Conservation (phyloP, 2,888 invertebrate species). For the Campoletis raptor region DNA sequence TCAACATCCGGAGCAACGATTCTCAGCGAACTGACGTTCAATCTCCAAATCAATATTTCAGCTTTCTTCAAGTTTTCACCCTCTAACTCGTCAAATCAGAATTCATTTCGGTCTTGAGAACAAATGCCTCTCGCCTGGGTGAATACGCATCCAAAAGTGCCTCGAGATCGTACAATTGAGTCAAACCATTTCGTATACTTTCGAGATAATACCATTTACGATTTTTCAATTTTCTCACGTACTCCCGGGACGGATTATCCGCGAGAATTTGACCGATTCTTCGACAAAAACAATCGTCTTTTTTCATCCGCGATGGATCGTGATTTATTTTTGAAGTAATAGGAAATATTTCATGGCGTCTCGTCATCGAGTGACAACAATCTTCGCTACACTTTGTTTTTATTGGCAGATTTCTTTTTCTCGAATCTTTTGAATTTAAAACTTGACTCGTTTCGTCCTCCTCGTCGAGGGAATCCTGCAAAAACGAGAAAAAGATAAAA, state of each 20-base stretch:
- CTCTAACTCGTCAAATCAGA: not conserved
- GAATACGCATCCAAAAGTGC: constrained; percentile 83
- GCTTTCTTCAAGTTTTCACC: not conserved
- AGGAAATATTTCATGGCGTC: constrained; percentile 74
- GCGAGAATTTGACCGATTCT: constrained; percentile 73
- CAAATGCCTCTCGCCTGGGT: constrained; percentile 58
- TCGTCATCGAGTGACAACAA: constrained; percentile 12
- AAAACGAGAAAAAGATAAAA: constrained; percentile 13
- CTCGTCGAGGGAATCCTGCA: constrained; percentile 24
- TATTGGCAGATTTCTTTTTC: not conserved
- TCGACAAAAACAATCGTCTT: constrained; percentile 27
- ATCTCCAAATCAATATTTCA: constrained; percentile 9
- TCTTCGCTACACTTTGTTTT: constrained; percentile 1
- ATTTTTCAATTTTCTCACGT: constrained; percentile 84
- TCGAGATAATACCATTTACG: constrained; percentile 85
- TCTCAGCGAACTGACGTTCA: not conserved
- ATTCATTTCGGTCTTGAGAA: constrained; percentile 35
- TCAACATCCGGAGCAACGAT: not conserved
- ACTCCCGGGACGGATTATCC: constrained; percentile 77
- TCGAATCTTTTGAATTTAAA: not conserved
- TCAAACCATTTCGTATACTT: constrained; percentile 85
- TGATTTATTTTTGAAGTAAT: constrained; percentile 37
- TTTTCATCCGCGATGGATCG: not conserved
- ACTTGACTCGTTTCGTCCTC: constrained; percentile 12
- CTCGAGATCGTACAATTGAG: constrained; percentile 84